Evolutionary conservation across 1,140 invertebrate genomes (phyloP), one percentile per base, ranked within the genome.

Genomic region (Drosophila murphyi): DNA sequence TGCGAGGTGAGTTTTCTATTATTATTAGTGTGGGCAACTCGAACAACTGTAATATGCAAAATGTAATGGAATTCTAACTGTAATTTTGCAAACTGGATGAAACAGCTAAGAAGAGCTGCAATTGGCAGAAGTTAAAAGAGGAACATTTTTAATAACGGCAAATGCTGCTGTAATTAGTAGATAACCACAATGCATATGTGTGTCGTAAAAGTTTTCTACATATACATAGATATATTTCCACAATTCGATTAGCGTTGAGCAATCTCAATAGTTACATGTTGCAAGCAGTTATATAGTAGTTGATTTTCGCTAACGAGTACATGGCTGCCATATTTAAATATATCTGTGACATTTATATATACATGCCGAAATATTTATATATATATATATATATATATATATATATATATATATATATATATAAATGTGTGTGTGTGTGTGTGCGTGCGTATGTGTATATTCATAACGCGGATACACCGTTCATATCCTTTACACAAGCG

Each of bases 381-480:
- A 37, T 50, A 45, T 10, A 72, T 57, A 64, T 51, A 32, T 63
- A 28, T 37, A 61, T 29, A 61, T 52, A 39, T 64, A 50, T 45
- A 68, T 35, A 28, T 56, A 56, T 70, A 39, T 68, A 79, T 64
- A 51, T 72, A 85, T 86, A 75, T 0, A 12, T 12, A 12, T 0
- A 12, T 12, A 12, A 12, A 12, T 12, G 12, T 12, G 12, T 12
- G 12, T 12, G 12, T 12, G 12, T 12, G 12, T 12, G 12, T 12
- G 12, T 78, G 69, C 68, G 71, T 54, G 75, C 77, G 67, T 34
- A 72, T 71, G 68, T 68, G 50, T 76, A 76, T 89, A 89, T 89
- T 89, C 85, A 89, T 89, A 89, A 89, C 80, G 88, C 83, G 87
- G 74, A 90, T 77, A 88, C 56, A 72, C 77, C 72, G 72, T 80